Evolutionary conservation across 2,113 vertebrate species (phyloP).

Genomic region (Catharus bicknelli): DNA sequence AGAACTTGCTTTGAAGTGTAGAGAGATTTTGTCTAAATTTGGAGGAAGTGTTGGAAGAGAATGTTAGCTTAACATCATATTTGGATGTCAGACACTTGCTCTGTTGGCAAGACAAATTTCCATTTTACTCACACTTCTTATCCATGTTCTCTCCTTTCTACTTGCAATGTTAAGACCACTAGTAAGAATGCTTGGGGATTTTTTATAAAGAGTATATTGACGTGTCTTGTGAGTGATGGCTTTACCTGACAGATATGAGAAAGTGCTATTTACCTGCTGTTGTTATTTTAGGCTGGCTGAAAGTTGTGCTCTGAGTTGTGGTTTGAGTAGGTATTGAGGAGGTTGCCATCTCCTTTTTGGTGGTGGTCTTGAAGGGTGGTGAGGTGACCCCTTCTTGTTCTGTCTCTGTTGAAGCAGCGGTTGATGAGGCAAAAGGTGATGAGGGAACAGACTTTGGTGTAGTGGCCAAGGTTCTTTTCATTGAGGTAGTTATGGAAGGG

Average conservation of each 20-base stretch:
- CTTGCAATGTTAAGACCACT: background rate
- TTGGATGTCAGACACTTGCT: background rate
- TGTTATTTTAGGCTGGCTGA: background rate
- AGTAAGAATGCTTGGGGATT: background rate
- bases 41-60: background rate
- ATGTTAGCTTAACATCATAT: background rate
- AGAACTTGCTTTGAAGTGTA: background rate
- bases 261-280: conserved; percentile 31
- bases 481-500: background rate
- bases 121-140: background rate
- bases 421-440: background rate
- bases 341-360: background rate
- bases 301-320: background rate
- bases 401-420: background rate
- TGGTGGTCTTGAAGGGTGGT: background rate
- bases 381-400: background rate
- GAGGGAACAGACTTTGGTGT: background rate
- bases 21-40: background rate
- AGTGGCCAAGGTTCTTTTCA: background rate
- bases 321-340: background rate
- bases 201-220: background rate
- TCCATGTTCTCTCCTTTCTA: background rate
- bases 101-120: background rate
- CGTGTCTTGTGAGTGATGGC: background rate
- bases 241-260: background rate